Percentiles rank a stretch among this genome's conserved stretches.
These are phyloP conservation scores for Babylonia areolata DNA, from an alignment of 1,140 invertebrate genomes.

Conservation along the genomic window DNA sequence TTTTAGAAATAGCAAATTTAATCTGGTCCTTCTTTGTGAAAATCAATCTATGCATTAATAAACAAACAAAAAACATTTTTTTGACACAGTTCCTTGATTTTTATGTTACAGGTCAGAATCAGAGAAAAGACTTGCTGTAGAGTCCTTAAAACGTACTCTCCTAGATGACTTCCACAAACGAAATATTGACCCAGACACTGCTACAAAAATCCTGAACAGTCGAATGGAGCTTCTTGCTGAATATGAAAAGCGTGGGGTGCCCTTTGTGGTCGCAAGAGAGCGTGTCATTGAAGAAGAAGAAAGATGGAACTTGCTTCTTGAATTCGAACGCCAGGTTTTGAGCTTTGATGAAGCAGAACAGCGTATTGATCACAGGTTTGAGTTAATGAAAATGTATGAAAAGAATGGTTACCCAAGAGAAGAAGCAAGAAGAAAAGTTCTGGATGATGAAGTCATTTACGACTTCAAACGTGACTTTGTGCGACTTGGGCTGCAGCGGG, in stretches of 20 bases:
- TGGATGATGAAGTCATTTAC: slow-evolving; percentile 25
- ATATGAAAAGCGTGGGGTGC: slow-evolving; percentile 31
- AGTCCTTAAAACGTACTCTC: background rate
- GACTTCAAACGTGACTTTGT: slow-evolving; percentile 29
- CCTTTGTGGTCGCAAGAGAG: slow-evolving; percentile 19
- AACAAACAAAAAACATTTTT: background rate
- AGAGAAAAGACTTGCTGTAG: background rate
- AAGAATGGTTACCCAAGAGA: slow-evolving; percentile 1
- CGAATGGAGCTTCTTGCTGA: slow-evolving; percentile 22
- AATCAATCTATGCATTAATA: no score
- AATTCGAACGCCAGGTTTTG: slow-evolving; percentile 26
- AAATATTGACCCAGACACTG: background rate
- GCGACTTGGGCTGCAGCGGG: background rate
- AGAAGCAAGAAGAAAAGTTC: slow-evolving; percentile 9
- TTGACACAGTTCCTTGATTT: background rate
- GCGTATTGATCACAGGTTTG: slow-evolving; percentile 26
- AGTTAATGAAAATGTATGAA: slow-evolving; percentile 30
- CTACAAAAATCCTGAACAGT: slow-evolving; percentile 3
- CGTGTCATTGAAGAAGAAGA: slow-evolving; percentile 29
- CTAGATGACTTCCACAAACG: slow-evolving; percentile 24
- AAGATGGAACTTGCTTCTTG: slow-evolving; percentile 26
- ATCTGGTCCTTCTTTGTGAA: no score
- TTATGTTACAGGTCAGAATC: background rate
- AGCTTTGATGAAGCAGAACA: slow-evolving; percentile 31
- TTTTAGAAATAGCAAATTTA: no score